A percentile compares a stretch with the other conserved stretches of the same genome.
Conservation (phyloP, 2,888 invertebrate genomes). For the Pseudanteris insignis region DNA sequence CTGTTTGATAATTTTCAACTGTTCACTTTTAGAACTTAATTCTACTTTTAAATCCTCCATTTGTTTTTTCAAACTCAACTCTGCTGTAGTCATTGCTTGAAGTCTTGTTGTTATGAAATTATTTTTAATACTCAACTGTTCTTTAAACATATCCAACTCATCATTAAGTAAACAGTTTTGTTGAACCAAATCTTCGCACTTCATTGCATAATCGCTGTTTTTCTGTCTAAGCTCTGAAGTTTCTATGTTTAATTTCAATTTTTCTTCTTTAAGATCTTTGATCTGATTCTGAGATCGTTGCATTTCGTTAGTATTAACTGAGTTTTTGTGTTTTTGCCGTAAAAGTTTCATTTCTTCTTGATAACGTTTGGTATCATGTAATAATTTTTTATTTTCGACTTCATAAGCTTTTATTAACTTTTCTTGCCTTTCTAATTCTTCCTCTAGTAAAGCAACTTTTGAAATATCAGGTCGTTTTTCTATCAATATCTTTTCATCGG, state of each 20-base stretch:
- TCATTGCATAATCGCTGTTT: constrained; percentile 54
- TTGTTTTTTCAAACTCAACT: constrained; percentile 57
- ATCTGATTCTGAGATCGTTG: constrained; percentile 54
- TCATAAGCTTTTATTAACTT: constrained; percentile 60
- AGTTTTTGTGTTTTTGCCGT: constrained; percentile 50
- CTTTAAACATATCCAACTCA: constrained; percentile 56
- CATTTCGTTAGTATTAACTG: constrained; percentile 45
- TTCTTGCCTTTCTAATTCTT: constrained; percentile 60
- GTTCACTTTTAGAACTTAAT: constrained; percentile 59
- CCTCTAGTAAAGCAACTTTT: constrained; percentile 52
- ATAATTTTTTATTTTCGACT: constrained; percentile 59
- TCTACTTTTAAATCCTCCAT: constrained; percentile 59
- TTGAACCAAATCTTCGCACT: constrained; percentile 57
- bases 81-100: constrained; percentile 57
- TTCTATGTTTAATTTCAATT: constrained; percentile 56
- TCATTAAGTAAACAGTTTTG: constrained; percentile 60
- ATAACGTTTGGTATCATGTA: constrained; percentile 56
- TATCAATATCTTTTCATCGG: constrained; percentile 55
- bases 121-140: constrained; percentile 60
- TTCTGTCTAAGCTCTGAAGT: constrained; percentile 55
- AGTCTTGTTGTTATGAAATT: constrained; percentile 60
- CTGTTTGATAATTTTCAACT: constrained; percentile 52
- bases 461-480: constrained; percentile 52
- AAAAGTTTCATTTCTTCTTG: constrained; percentile 55
- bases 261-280: constrained; percentile 60